Conservation (phyloP, 2,888 invertebrate species). For the Pegoplata infirma region DNA sequence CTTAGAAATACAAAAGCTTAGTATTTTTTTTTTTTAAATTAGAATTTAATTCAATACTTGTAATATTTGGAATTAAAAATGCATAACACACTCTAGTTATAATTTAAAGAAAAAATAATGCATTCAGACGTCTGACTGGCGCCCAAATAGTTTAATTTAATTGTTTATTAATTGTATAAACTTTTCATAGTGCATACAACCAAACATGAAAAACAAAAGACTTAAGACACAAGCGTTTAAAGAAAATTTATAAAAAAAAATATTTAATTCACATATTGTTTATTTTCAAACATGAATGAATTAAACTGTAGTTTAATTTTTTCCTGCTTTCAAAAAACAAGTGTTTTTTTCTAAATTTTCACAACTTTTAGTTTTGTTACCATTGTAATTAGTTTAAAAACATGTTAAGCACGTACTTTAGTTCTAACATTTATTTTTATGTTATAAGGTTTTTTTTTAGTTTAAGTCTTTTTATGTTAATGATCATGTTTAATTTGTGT, state of each 20-base stretch:
- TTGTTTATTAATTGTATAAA: slow-evolving; percentile 67
- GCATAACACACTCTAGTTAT: slow-evolving; percentile 61
- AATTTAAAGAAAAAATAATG: slow-evolving; percentile 64
- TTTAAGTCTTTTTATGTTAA: slow-evolving; percentile 47
- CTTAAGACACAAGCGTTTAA: slow-evolving; percentile 19
- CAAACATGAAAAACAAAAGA: slow-evolving; percentile 29
- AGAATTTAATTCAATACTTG: neutral
- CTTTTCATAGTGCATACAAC: slow-evolving; percentile 41
- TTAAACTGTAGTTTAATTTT: slow-evolving; percentile 2
- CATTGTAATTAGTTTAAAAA: slow-evolving; percentile 57
- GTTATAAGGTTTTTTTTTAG: slow-evolving; percentile 69
- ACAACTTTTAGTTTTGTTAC: slow-evolving; percentile 37
- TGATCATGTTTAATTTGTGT: slow-evolving; percentile 66
- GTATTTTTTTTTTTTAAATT: no score
- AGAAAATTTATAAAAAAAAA: neutral
- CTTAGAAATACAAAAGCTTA: slow-evolving; percentile 8
- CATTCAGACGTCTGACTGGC: slow-evolving; percentile 74
- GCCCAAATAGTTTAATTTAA: slow-evolving; percentile 72
- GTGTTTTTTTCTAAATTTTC: slow-evolving; percentile 44
- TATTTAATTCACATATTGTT: neutral
- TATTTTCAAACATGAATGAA: slow-evolving; percentile 39
- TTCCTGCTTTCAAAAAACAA: slow-evolving; percentile 54
- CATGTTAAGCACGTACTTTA: slow-evolving; percentile 52
- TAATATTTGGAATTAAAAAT: slow-evolving; percentile 40
- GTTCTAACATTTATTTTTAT: slow-evolving; percentile 70